Percentiles rank a stretch among this genome's conserved stretches.
phyloP scores from a whole-genome alignment of 2,797 vertebrate genomes.

The Orestias chungarensis region DNA sequence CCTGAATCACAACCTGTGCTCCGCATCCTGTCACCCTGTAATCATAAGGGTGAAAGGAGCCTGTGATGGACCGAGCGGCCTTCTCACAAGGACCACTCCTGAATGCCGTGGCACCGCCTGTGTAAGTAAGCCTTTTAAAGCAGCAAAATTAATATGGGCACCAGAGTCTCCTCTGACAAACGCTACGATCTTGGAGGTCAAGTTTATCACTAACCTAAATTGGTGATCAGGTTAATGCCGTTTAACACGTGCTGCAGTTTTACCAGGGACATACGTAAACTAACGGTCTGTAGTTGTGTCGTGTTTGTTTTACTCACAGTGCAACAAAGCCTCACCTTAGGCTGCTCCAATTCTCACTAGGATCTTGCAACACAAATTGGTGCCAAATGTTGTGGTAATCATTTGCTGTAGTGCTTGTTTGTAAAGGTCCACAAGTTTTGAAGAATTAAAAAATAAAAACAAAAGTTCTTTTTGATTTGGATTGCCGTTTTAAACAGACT shows the following conservation, averaged over 20 bases:
- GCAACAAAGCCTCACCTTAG: conserved; percentile 24
- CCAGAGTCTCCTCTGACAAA: neutral
- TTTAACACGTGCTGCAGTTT: conserved; percentile 1
- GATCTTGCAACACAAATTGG: neutral
- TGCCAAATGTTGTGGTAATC: conserved; percentile 32
- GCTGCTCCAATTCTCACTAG: conserved; percentile 23
- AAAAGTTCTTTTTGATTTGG: conserved; percentile 21
- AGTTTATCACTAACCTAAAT: neutral
- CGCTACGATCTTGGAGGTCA: neutral
- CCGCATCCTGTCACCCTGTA: conserved; percentile 34
- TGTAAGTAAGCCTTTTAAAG: too few relatives aligned
- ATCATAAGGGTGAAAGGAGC: conserved; percentile 17
- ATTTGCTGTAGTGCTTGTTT: conserved; percentile 37
- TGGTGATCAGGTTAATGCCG: neutral
- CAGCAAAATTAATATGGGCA: too few relatives aligned
- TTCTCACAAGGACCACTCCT: conserved; percentile 63
- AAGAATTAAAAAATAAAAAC: conserved; percentile 25
- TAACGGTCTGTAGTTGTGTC: neutral
- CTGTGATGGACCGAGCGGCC: conserved; percentile 40
- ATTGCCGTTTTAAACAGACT: conserved; percentile 17
- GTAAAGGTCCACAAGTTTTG: conserved; percentile 42
- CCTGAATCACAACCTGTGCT: conserved; percentile 51
- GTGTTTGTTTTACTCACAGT: conserved; percentile 35
- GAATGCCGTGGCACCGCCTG: too few relatives aligned
- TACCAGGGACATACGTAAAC: conserved; percentile 15